Base-by-base conservation (phyloP, 2,888 invertebrate genomes). In the Sturmia bella region DNA sequence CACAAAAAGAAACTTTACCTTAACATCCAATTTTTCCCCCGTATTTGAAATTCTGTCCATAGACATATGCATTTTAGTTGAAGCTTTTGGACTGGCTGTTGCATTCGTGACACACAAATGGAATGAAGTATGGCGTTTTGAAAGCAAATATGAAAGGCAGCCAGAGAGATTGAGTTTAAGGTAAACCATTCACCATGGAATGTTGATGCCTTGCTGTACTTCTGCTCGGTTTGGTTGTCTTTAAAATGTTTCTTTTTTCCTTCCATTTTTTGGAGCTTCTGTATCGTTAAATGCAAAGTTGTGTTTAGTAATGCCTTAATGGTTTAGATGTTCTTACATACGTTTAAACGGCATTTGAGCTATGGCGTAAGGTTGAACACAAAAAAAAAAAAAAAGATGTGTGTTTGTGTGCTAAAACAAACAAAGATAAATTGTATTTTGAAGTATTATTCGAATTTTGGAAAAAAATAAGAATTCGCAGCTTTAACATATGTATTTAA, bases 81-180 rank as follows among this genome's bases (percentile, higher is more conserved):
- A 41, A 75, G 48, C 64, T 75, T 66, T 66, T 64, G 72, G 17
- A 50, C 41, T 61, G 5, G 61, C 39, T 61, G 72, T 27, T 61
- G 59, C 52, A 69, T 32, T 69, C 43, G 19, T 61, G 61, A 69
- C 68, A 69, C 45, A 48, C 56, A 59, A 17, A 27, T 17, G 17
- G 59, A 52, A 59, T 45, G 32, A 52, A 59, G 19, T 15, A 59
- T 59, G 75, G 50, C 52, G 41, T 68, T 79, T 41, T 21, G n/a
- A 54, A 68, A 61, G 39, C 52, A 39, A 27, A 69, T 52, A 68
- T 57, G 43, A 75, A 48, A 66, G 45, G 64, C 15, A 75, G 57
- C 64, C 37, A 54, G 21, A 64, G 48, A 75, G 48, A 43, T 80
- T 69, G 69, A 63, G 74, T 80, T 80, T 50, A 43, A 80, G 50